phyloP scores from a whole-genome alignment of 2,797 vertebrate genomes.

The Eospalax fontanierii region DNA sequence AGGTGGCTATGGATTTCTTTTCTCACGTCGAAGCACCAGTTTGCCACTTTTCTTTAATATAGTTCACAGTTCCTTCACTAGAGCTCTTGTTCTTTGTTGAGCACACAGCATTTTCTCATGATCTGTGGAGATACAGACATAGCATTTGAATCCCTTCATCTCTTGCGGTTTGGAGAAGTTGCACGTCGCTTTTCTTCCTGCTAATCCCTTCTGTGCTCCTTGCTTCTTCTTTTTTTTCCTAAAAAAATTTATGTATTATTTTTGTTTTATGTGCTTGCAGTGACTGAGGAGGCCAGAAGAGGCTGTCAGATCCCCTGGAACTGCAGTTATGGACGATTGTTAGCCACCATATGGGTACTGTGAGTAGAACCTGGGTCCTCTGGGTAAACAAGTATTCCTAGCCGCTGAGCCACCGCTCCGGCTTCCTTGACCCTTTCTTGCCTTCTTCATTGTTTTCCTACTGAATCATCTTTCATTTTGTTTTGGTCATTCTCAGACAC shows the following conservation, averaged over 20 bases:
- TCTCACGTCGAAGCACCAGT: neutral
- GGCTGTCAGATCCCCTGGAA: no score
- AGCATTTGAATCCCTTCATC: neutral
- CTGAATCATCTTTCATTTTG: neutral
- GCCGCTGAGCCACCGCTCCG: no score
- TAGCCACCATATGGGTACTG: no score
- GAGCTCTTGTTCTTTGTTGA: neutral
- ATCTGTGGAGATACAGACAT: neutral
- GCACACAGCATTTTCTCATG: neutral
- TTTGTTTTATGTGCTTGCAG: no score
- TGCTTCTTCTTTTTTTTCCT: no score
- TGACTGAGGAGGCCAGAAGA: no score
- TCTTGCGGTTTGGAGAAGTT: neutral
- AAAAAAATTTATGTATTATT: no score
- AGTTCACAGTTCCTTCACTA: neutral
- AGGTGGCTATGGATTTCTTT: neutral
- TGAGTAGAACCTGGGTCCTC: no score
- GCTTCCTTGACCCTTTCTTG: neutral
- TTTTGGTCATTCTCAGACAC: neutral
- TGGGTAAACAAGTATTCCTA: no score
- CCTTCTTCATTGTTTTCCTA: neutral
- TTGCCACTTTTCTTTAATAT: neutral
- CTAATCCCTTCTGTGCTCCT: neutral
- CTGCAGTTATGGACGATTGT: no score
- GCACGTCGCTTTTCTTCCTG: neutral